A percentile compares a stretch with the other conserved stretches of the same genome.
Evolutionary conservation across 2,113 vertebrate species (phyloP).

Genomic region (Catharus minimus): DNA sequence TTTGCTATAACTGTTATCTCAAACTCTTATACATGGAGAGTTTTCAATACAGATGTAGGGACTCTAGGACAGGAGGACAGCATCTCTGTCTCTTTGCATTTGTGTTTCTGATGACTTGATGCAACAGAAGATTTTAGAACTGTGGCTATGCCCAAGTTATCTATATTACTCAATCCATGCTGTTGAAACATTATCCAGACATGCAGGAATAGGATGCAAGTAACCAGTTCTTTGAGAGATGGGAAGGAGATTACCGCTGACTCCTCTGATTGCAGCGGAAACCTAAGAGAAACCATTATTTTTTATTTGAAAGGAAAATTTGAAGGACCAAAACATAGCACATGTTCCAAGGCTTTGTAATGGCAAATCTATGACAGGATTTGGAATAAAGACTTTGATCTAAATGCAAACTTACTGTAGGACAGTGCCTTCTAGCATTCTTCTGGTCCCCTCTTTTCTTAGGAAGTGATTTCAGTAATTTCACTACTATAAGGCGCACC

Average conservation of each 20-base stretch:
- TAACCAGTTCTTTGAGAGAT: neutral
- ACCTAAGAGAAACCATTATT: neutral
- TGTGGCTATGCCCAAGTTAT: neutral
- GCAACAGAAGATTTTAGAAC: neutral
- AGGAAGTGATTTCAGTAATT: neutral
- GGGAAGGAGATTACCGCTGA: neutral
- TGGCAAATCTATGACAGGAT: neutral
- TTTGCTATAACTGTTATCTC: neutral
- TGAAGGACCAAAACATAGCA: neutral
- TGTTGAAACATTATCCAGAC: neutral
- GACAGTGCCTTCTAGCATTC: neutral
- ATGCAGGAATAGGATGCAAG: neutral
- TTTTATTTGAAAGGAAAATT: neutral
- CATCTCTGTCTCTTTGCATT: neutral
- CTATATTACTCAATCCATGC: neutral
- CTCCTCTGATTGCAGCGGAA: neutral
- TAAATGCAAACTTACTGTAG: neutral
- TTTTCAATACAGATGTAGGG: neutral
- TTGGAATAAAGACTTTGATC: neutral
- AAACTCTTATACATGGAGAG: neutral
- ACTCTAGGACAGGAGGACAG: neutral
- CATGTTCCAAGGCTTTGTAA: neutral
- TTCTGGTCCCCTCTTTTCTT: neutral
- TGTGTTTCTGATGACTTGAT: neutral
- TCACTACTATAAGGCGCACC: too few species aligned